Base-by-base conservation (phyloP, 1,140 invertebrate genomes). In the Sitodiplosis mosellana region DNA sequence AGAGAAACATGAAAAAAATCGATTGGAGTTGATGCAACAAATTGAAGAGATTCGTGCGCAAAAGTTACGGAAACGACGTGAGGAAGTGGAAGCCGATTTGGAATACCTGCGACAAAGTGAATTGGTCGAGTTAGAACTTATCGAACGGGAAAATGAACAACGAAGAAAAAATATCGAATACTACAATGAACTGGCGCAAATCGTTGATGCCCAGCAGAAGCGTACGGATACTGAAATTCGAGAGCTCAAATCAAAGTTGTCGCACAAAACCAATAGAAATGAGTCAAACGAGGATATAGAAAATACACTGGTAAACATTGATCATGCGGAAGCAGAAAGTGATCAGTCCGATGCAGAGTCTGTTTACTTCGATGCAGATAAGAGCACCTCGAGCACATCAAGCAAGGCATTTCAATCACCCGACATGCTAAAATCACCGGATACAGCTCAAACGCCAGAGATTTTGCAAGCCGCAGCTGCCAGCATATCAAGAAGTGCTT, bases 1-100 rank as follows among this genome's bases (percentile, higher is more conserved):
- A 4, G 10, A 12, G 17, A 43, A 18, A 12, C 60, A 58, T 19
- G 50, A 52, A 19, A 47, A 45, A 6, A 51, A 48, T 1, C 53
- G 54, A 11, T 47, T 56, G 10, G 48, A 56, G 15, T 19, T 64
- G 0, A 54, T 53, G 10, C 36, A 52, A 5, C 55, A 64, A 37
- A 20, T 49, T 1, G 49, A 55, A 21, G 38, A 51, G 12, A 48
- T 55, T 2, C 48, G 54, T n/a, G 48, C 57, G n/a, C 19, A 43
- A 5, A 55, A 55, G 21, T 17, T 64, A 10, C 51, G 54, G 8
- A 52, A 55, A 14, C 47, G 55, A n/a, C 50, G 51, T 0, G 37
- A 27, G 14, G 51, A 58, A 36, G 47, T 64, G 1, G 49, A 52
- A 2, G 2, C 40, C 6, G 61, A 62, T 15, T 10, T 59, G 3